These are phyloP conservation scores for Diplazon laetatorius DNA, from an alignment of 2,888 invertebrate genomes.

Conservation along the genomic window DNA sequence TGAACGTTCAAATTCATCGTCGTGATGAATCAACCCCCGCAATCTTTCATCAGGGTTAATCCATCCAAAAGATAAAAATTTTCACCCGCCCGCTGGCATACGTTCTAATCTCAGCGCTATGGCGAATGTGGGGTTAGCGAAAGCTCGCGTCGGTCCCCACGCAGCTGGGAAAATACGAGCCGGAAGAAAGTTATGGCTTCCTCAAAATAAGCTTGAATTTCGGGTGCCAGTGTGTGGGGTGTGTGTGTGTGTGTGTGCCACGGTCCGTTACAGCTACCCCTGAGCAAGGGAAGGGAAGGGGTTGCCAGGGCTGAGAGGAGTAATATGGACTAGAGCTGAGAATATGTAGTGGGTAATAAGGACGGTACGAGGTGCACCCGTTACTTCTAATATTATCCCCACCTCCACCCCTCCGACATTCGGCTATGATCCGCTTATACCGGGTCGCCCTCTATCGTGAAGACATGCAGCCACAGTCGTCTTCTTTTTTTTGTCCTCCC, in stretches of 20 bases:
- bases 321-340: slow-evolving; percentile 71
- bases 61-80: slow-evolving; percentile 34
- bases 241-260: slow-evolving; percentile 18
- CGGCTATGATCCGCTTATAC: slow-evolving; percentile 33
- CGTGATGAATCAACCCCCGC: not conserved
- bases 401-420: slow-evolving; percentile 37
- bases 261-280: slow-evolving; percentile 21
- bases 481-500: slow-evolving; percentile 29
- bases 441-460: slow-evolving; percentile 22
- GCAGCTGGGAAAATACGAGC: slow-evolving; percentile 69
- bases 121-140: not conserved
- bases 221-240: slow-evolving; percentile 33
- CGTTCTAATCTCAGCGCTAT: slow-evolving; percentile 46
- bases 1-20: not conserved
- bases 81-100: slow-evolving; percentile 42
- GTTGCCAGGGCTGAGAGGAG: slow-evolving; percentile 34
- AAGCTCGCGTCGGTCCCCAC: slow-evolving; percentile 23
- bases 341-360: slow-evolving; percentile 77
- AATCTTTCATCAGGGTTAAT: not conserved
- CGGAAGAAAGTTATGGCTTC: slow-evolving; percentile 68
- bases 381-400: slow-evolving; percentile 75
- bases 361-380: slow-evolving; percentile 72
- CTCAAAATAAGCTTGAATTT: slow-evolving; percentile 73
- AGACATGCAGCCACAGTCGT: slow-evolving; percentile 36
- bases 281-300: slow-evolving; percentile 17